phyloP scores from a whole-genome alignment of 2,888 invertebrate species.

The Noctua janthina region DNA sequence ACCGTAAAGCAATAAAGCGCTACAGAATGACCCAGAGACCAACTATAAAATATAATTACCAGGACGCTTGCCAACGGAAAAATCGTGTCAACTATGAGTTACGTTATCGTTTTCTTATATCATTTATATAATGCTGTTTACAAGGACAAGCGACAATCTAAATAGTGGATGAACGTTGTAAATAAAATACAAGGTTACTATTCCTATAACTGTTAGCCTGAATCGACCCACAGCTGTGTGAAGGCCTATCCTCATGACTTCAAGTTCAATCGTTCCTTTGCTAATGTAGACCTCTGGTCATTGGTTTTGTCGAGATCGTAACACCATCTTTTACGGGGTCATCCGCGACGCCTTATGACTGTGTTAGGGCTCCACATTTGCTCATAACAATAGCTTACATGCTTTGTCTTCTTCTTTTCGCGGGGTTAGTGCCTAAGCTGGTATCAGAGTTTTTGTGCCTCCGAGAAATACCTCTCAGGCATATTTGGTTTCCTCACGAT shows the following conservation, averaged over 20 bases:
- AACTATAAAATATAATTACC: conserved; percentile 63
- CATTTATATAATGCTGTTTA: conserved; percentile 25
- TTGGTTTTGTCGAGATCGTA: background rate
- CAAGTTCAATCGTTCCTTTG: background rate
- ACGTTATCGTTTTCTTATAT: conserved; percentile 31
- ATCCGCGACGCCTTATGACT: too few species aligned
- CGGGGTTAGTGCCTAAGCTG: too few species aligned
- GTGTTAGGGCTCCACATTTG: too few species aligned
- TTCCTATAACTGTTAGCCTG: background rate
- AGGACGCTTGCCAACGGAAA: conserved; percentile 50
- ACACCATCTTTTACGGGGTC: background rate
- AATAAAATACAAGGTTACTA: background rate
- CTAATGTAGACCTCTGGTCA: background rate
- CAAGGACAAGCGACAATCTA: background rate
- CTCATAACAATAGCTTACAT: too few species aligned
- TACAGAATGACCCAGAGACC: conserved; percentile 56
- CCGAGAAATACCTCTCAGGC: too few species aligned
- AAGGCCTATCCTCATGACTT: background rate
- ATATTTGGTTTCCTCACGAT: too few species aligned
- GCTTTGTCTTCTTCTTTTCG: too few species aligned
- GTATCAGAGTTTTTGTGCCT: too few species aligned
- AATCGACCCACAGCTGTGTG: background rate
- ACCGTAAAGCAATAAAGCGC: conserved; percentile 51
- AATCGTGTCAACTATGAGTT: conserved; percentile 50
- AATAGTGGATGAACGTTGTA: background rate